Base-by-base conservation (phyloP, 2,797 vertebrate species). In the Prunella strophiata region DNA sequence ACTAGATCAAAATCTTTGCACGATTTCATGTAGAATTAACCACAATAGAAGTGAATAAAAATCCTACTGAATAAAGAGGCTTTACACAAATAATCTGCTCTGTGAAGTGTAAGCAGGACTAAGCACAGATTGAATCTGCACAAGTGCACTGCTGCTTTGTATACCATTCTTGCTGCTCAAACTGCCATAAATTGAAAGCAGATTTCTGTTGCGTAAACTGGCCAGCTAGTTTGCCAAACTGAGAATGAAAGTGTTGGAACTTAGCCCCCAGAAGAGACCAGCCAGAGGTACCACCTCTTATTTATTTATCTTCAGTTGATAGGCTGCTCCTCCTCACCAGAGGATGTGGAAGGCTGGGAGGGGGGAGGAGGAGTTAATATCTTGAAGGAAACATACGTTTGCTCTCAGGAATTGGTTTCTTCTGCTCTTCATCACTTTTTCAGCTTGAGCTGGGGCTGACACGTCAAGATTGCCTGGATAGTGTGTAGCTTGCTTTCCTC, bases 121-220 rank as follows among this genome's bases (percentile, higher is more conserved):
- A 95, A 86, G 85, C 27, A n/a, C 55, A 82, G 74, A 70, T 1
- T 7, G 10, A 54, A 47, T 87, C 26, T 79, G 55, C 11, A 6
- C 1, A 83, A 94, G 55, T 40, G 51, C 66, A 5, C n/a, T 91
- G 5, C 78, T 81, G 54, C 78, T 92, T 68, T 92, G 51, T 94
- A 51, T 93, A 76, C 55, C 43, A 10, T 94, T 93, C 74, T 87
- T 11, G 9, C 43, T 89, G 67, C 63, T 91, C 81, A 79, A 62
- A 50, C 29, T 73, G 74, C 84, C 67, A 76, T 91, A 96, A 96
- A 95, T 93, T 95, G 91, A 89, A 95, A 94, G 67, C 95, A 92
- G 91, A 89, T 93, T 91, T 84, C 62, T 50, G 52, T 92, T 95
- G 81, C 1, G 1, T 93, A 92, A 96, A 94, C 59, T 36, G 52